Evolutionary conservation across 2,113 vertebrate genomes (phyloP), one percentile per base, ranked within the genome.

Genomic region (Otolemur garnettii): DNA sequence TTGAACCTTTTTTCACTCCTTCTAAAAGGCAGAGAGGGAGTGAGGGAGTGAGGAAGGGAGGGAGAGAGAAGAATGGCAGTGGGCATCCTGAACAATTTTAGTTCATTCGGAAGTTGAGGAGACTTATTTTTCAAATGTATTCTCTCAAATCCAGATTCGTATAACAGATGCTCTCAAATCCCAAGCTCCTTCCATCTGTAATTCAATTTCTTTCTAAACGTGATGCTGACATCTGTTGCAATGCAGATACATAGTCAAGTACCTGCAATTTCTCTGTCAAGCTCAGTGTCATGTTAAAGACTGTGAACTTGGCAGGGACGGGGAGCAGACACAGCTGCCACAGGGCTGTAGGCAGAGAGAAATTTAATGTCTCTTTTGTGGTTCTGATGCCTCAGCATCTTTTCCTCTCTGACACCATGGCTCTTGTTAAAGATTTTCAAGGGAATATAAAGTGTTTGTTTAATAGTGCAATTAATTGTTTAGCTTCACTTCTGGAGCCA

Each of bases 401-500:
- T 97, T 94, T 55, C 77, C 72, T 95, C 38, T 69, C 94, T 88
- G 96, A 97, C 84, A 92, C 80, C 0, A 35, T 96, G 74, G 81
- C 74, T 93, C 92, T 82, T 33, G 26, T 87, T 93, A 92, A 96
- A 96, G 93, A 55, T 90, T 97, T 97, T 96, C 85, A 50, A 72
- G 92, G 95, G 93, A 87, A 92, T 87, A 78, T 93, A 92, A 92
- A 96, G 84, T 94, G 87, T 97, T 97, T 96, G 74, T 96, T 94
- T 97, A 98, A 97, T 95, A 95, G 94, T 60, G 81, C 92, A 86
- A 95, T 97, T 97, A 91, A 97, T 97, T 97, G 96, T 97, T 87
- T 87, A 82, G 85, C 68, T 88, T 93, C 53, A 55, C 59, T 95
- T 92, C 90, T 91, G 57, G 80, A 97, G 72, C 69, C 15, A 71